Evolutionary conservation across 2,113 vertebrate genomes (phyloP).

Genomic region (Callaeas wilsoni): DNA sequence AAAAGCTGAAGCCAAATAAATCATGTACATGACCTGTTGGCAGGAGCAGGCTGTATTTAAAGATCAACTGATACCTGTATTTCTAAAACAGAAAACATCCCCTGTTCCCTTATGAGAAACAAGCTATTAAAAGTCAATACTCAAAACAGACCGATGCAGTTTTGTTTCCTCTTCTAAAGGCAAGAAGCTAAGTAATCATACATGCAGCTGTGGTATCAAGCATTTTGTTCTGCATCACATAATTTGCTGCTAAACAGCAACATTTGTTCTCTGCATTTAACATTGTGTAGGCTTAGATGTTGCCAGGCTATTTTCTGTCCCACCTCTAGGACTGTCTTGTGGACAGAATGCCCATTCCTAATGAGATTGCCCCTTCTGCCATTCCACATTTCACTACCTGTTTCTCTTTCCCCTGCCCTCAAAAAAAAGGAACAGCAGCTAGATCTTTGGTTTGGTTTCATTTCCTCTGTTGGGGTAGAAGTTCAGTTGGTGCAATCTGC

Average conservation of each 20-base stretch:
- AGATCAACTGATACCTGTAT: slow-evolving; percentile 55
- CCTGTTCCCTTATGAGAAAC: slow-evolving; percentile 54
- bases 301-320: background rate
- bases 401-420: background rate
- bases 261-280: background rate
- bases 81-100: slow-evolving; percentile 39
- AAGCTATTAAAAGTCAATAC: slow-evolving; percentile 66
- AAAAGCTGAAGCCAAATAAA: slow-evolving; percentile 53
- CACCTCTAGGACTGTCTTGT: background rate
- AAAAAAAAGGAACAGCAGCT: background rate
- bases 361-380: background rate
- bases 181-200: background rate
- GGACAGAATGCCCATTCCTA: background rate
- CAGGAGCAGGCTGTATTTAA: slow-evolving; percentile 59
- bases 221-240: background rate
- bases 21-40: slow-evolving; percentile 41
- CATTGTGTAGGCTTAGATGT: background rate
- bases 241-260: background rate
- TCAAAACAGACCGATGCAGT: slow-evolving; percentile 44
- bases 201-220: background rate
- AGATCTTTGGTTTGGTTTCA: background rate
- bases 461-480: background rate
- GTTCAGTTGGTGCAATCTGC: background rate
- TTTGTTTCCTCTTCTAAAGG: slow-evolving; percentile 50
- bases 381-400: background rate